Conservation (phyloP, 2,888 invertebrate genomes). For the Eilema sororculum region DNA sequence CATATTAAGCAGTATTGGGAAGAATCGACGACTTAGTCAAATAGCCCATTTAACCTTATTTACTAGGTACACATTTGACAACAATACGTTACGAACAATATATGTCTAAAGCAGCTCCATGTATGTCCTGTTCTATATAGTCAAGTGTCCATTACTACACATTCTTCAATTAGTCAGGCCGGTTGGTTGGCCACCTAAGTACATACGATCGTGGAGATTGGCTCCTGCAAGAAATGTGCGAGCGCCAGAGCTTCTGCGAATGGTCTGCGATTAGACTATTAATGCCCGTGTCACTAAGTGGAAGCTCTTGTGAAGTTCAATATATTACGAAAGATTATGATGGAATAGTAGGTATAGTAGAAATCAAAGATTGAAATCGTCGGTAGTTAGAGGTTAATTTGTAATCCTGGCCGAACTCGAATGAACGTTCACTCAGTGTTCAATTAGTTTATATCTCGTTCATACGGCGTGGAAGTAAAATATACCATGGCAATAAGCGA, state of each 20-base stretch:
- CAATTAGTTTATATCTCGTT: too few relatives aligned
- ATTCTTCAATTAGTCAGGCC: slow-evolving; percentile 76
- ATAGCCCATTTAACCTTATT: too few relatives aligned
- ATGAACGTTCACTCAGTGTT: too few relatives aligned
- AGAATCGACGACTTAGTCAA: too few relatives aligned
- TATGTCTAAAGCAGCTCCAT: slow-evolving; percentile 22
- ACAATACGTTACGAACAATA: too few relatives aligned
- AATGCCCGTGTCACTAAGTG: slow-evolving; percentile 6
- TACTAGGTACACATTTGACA: too few relatives aligned
- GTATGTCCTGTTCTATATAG: slow-evolving; percentile 55
- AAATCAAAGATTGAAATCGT: background rate
- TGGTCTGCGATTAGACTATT: slow-evolving; percentile 20
- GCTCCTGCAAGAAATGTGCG: slow-evolving; percentile 20
- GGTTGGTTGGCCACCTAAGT: slow-evolving; percentile 46
- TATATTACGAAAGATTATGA: background rate
- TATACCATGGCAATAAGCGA: too few relatives aligned
- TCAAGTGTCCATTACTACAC: slow-evolving; percentile 74
- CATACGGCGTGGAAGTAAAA: too few relatives aligned
- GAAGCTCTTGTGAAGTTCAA: background rate
- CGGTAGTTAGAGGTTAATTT: too few relatives aligned
- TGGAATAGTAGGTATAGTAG: background rate
- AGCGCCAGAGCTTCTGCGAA: slow-evolving; percentile 38
- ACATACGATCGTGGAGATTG: slow-evolving; percentile 20
- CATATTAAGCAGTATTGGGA: too few relatives aligned
- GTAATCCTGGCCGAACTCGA: too few relatives aligned